These are phyloP conservation scores for Phalacrocorax brasilianus DNA, from an alignment of 2,113 vertebrate species.

Conservation along the genomic window DNA sequence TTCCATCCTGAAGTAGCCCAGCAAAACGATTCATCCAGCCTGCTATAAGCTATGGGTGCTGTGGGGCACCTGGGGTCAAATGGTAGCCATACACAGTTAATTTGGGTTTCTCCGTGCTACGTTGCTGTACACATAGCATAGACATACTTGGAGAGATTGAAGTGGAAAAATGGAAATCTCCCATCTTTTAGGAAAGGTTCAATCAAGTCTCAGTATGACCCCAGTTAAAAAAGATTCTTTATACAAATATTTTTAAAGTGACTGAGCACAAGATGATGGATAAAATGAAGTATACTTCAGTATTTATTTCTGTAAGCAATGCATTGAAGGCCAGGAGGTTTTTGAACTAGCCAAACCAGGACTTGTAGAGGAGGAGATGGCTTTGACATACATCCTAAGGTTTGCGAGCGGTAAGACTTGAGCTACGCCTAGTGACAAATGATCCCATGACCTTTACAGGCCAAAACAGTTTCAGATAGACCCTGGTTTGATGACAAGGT, in stretches of 20 bases:
- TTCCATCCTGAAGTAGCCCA: not conserved
- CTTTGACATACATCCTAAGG: not conserved
- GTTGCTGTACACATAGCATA: accelerated
- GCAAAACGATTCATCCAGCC: not conserved
- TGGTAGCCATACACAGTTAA: no score
- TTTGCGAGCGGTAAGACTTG: accelerated
- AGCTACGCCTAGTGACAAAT: not conserved
- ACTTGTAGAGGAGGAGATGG: not conserved
- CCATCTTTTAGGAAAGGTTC: not conserved
- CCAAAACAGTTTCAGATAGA: not conserved
- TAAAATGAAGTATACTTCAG: not conserved
- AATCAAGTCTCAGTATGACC: not conserved
- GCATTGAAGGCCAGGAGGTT: not conserved
- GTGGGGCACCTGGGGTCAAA: not conserved
- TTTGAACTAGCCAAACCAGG: not conserved
- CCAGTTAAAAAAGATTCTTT: not conserved
- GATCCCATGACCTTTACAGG: not conserved
- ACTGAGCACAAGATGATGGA: not conserved
- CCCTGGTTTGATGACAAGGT: not conserved
- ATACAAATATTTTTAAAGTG: not conserved
- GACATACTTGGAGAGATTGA: not conserved
- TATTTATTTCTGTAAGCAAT: not conserved
- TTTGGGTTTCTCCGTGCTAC: not conserved
- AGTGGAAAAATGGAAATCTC: not conserved
- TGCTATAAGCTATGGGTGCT: not conserved